Percentiles rank a stretch among this genome's conserved stretches.
phyloP scores from a whole-genome alignment of 2,888 invertebrate species.

The Catocala sponsa region DNA sequence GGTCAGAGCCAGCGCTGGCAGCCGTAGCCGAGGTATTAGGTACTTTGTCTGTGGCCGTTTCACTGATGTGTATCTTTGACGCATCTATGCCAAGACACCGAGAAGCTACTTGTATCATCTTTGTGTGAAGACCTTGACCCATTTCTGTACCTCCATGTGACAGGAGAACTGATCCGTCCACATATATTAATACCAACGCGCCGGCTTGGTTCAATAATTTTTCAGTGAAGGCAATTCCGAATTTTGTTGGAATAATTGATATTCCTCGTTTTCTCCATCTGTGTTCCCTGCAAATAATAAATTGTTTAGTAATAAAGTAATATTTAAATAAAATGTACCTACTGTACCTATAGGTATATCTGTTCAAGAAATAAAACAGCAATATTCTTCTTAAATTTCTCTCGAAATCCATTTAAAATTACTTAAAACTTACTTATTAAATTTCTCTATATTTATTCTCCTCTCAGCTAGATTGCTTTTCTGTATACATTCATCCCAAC shows the following conservation, averaged over 20 bases:
- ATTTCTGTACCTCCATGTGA: conserved; percentile 98
- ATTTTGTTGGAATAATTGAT: conserved; percentile 94
- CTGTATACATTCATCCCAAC: conserved; percentile 93
- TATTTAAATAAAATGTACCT: too few relatives aligned
- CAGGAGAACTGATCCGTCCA: conserved; percentile 95
- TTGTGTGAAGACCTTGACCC: conserved; percentile 98
- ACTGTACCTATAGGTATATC: too few relatives aligned
- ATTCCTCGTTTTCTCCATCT: conserved; percentile 96
- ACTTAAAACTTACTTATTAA: conserved; percentile 89
- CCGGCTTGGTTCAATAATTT: conserved; percentile 94
- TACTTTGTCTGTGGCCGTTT: conserved; percentile 96
- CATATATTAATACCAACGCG: conserved; percentile 95
- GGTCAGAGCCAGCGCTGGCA: conserved; percentile 95
- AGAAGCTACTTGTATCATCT: conserved; percentile 97
- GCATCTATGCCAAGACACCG: conserved; percentile 91
- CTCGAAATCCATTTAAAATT: too few relatives aligned
- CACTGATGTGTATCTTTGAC: conserved; percentile 93
- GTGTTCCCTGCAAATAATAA: conserved; percentile 88
- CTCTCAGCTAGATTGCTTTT: conserved; percentile 90
- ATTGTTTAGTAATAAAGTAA: too few relatives aligned
- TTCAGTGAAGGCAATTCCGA: conserved; percentile 94
- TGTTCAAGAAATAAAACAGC: too few relatives aligned
- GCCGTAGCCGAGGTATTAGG: conserved; percentile 97
- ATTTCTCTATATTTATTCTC: conserved; percentile 88
- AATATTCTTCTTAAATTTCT: too few relatives aligned